Evolutionary conservation across 2,113 vertebrate genomes (phyloP), one percentile per base, ranked within the genome.

Genomic region (Catharus bicknelli): DNA sequence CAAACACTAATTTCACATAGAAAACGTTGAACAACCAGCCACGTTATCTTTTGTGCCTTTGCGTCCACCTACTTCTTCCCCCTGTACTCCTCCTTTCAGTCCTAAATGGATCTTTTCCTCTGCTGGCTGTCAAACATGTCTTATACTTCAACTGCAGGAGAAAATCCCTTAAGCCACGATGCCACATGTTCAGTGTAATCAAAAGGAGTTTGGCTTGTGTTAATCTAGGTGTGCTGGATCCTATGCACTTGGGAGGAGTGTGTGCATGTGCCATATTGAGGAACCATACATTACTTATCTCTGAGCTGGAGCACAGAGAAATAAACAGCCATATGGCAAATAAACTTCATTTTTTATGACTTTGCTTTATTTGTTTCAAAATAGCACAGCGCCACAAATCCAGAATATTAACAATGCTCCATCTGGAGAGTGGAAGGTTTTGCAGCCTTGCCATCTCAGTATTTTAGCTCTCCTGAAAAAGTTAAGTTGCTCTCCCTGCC

Each of bases 311-410:
- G 72, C 90, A 86, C 78, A 88, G 80, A 96, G 96, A 97, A 97
- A 96, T 97, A 97, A 98, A 95, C 94, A 97, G 90, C 97, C 98
- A 98, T 96, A 97, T 97, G 97, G 98, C 95, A 95, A 97, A 97
- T 83, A 95, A 97, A 97, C 94, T 97, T 96, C 2, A 0, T 29
- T 93, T 91, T 97, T 97, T 97, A 97, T 95, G 94, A 84, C 95
- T 97, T 80, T 53, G 81, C 85, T 98, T 96, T 96, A 97, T 97
- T 97, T 96, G 95, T 97, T 97, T 97, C 94, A 63, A 95, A 97
- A 95, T 86, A 97, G 83, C 93, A 8, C 85, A 90, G 58, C 51
- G 67, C 75, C 97, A 96, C 97, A 97, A 97, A 98, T 97, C 91
- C 88, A 83, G 95, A 96, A 95, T 97, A 95, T 97, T 98, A 97